Evolutionary conservation across 92 coral and sea anemone species (phyloP).

Genomic region (Porites divaricata): DNA sequence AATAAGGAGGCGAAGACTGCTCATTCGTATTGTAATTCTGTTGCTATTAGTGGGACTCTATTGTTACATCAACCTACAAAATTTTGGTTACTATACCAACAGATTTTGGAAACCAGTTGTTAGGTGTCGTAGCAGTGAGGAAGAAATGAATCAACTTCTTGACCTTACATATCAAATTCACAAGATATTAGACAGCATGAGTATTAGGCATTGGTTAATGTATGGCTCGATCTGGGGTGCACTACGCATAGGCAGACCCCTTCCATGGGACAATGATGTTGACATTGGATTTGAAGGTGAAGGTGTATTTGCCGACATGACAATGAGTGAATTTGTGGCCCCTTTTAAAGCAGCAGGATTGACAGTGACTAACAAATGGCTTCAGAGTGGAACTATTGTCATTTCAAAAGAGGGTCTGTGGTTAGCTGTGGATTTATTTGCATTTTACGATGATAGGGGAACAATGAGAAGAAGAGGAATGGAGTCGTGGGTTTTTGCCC

Average conservation of each 20-base stretch:
- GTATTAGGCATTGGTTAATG: slow-evolving; percentile 75
- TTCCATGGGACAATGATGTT: slow-evolving; percentile 85
- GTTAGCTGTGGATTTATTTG: slow-evolving; percentile 75
- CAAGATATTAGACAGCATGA: slow-evolving; percentile 48
- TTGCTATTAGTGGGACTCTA: slow-evolving; percentile 16
- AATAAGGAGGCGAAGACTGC: slow-evolving; percentile 17
- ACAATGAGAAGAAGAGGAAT: slow-evolving; percentile 83
- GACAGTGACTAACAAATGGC: slow-evolving; percentile 25
- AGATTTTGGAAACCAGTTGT: slow-evolving; percentile 28
- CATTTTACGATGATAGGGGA: slow-evolving; percentile 65
- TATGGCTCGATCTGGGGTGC: slow-evolving; percentile 88
- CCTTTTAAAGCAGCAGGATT: slow-evolving; percentile 58
- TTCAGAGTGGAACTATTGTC: slow-evolving; percentile 61
- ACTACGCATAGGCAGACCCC: slow-evolving; percentile 64
- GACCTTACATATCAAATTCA: slow-evolving; percentile 63
- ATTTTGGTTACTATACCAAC: slow-evolving; percentile 45
- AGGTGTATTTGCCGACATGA: slow-evolving; percentile 46
- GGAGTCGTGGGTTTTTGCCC: slow-evolving; percentile 72
- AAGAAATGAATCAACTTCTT: slow-evolving; percentile 58
- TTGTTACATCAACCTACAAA: slow-evolving; percentile 29
- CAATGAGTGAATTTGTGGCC: slow-evolving; percentile 37
- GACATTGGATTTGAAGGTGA: slow-evolving; percentile 77
- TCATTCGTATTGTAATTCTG: background rate
- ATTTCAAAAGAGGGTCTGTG: slow-evolving; percentile 49
- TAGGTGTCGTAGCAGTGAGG: slow-evolving; percentile 24